Conservation (phyloP, 1,140 invertebrate genomes). For the Tachypleus tridentatus region DNA sequence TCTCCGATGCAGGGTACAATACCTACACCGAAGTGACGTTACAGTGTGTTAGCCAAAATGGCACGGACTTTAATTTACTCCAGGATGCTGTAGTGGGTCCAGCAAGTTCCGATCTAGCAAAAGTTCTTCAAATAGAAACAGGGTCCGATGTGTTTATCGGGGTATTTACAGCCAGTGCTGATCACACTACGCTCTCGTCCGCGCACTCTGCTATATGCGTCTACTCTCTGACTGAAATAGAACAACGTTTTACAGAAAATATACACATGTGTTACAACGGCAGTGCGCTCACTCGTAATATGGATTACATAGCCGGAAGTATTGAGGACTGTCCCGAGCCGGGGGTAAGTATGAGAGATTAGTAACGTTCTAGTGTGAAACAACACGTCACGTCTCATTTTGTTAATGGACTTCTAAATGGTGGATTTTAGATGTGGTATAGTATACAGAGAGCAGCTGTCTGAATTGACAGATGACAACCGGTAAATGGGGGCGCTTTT, state of each 20-base stretch:
- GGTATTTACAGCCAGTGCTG: constrained; percentile 68
- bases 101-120: constrained; percentile 37
- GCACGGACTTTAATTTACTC: constrained; percentile 67
- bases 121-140: not conserved
- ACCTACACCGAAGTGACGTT: constrained; percentile 71
- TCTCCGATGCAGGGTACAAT: constrained; percentile 85
- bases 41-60: constrained; percentile 52
- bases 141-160: constrained; percentile 52
- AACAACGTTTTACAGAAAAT: constrained; percentile 85
- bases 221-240: constrained; percentile 62
- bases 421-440: too few species aligned
- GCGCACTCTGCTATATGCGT: constrained; percentile 55
- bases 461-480: too few species aligned
- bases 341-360: constrained; percentile 42
- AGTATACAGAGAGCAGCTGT: too few species aligned
- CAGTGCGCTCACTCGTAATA: constrained; percentile 74
- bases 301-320: constrained; percentile 78
- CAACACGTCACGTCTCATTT: too few species aligned
- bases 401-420: too few species aligned
- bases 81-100: constrained; percentile 76
- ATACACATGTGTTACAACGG: constrained; percentile 95
- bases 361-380: too few species aligned
- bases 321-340: constrained; percentile 76
- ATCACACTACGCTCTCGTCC: constrained; percentile 61
- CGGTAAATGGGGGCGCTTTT: too few species aligned